Evolutionary conservation across 1,140 invertebrate genomes (phyloP).

Genomic region (Apis laboriosa): DNA sequence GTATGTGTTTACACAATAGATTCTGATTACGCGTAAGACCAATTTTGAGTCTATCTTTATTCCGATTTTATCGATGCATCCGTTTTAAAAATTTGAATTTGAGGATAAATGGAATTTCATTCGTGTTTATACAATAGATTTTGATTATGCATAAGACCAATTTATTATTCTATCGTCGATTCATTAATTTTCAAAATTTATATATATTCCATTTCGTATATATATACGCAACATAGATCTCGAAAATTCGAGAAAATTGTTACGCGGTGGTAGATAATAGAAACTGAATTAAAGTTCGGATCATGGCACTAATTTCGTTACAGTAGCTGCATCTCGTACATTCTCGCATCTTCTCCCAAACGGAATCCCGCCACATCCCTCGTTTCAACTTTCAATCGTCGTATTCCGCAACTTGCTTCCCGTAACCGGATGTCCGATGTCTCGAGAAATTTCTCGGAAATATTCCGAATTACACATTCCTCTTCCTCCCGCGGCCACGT

Average conservation of each 20-base stretch:
- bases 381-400: not conserved
- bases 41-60: constrained; percentile 40
- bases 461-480: not conserved
- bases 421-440: constrained; percentile 5
- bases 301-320: too few species aligned
- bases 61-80: constrained; percentile 36
- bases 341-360: not conserved
- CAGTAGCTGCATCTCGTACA: too few species aligned
- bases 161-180: not conserved
- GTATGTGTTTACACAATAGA: too few species aligned
- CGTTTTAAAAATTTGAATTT: not conserved
- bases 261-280: too few species aligned
- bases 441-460: constrained; percentile 18
- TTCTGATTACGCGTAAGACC: too few species aligned
- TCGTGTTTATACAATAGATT: too few species aligned
- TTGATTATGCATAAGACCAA: too few species aligned
- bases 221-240: too few species aligned
- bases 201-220: too few species aligned
- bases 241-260: too few species aligned
- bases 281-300: too few species aligned
- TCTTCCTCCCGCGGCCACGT: not conserved
- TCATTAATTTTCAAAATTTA: not conserved
- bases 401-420: not conserved
- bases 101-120: too few species aligned
- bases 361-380: not conserved